Base-by-base conservation (phyloP, 2,797 vertebrate species). In the Bovichtus diacanthus region DNA sequence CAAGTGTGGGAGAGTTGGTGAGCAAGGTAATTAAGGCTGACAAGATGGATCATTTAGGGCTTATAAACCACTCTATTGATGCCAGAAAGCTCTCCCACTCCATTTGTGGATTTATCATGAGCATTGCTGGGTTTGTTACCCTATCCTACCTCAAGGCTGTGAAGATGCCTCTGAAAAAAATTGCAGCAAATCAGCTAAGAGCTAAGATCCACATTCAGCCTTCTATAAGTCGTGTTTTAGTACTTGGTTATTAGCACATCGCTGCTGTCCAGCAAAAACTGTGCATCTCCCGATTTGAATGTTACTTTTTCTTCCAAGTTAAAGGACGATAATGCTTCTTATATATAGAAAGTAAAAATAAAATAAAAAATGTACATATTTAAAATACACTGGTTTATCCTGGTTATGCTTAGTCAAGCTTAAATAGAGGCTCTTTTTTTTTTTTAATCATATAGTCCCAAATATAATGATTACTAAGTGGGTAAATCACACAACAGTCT, bases 1-100 rank as follows among this genome's bases (percentile, higher is more conserved):
- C 27, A 59, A 64, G 67, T 70, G 60, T 77, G 75, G 36, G 59
- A 50, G 53, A 64, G 44, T 44, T 53, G 44, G 9, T 3, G 46
- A 77, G 53, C 46, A 46, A 65, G 75, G 61, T 71, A 65, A 78
- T 71, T 64, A 71, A 65, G 2, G 38, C 54, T 71, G 54, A 65
- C 27, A 51, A 65, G 54, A 78, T 2, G 3, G 46, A 71, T 78
- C 53, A 78, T 78, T 71, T 53, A 53, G 46, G 46, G 46, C 39
- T 59, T 66, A 39, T 27, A 67, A 44, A 53, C n/a, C 23, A 64
- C 71, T 61, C 25, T 69, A 59, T 27, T 73, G 59, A 66, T 62
- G 50, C 43, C 46, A 69, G 54, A 56, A 65, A 62, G 44, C 71
- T 63, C 58, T 62, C 19, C 36, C 38, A 31, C 78, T 74, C 51